A percentile compares a stretch with the other conserved stretches of the same genome.
These are phyloP conservation scores for Apodemus speciosus DNA, from an alignment of 2,113 vertebrate species.

Conservation along the genomic window DNA sequence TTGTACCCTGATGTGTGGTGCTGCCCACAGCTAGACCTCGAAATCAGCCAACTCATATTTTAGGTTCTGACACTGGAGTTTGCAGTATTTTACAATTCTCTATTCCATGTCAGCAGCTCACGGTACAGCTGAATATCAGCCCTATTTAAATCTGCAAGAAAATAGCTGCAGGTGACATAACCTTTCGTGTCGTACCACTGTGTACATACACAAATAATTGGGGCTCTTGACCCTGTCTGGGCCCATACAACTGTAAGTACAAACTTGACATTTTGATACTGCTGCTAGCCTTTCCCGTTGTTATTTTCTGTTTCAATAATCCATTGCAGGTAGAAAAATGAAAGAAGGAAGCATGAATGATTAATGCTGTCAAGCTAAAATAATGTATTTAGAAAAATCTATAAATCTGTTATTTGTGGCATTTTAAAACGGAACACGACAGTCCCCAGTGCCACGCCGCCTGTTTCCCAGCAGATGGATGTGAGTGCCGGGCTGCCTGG, in stretches of 20 bases:
- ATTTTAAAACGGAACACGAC: constrained; percentile 93
- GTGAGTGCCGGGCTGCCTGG: constrained; percentile 70
- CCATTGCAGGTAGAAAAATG: constrained; percentile 95
- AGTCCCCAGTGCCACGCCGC: constrained; percentile 83
- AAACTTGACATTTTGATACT: constrained; percentile 99
- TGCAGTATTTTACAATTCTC: constrained; percentile 86
- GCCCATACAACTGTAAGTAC: constrained; percentile 98
- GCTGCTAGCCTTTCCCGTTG: constrained; percentile 94
- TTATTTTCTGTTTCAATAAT: constrained; percentile 99
- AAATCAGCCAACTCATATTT: constrained; percentile 88
- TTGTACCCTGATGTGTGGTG: constrained; percentile 71
- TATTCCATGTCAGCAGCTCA: constrained; percentile 92
- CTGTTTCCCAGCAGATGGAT: constrained; percentile 86
- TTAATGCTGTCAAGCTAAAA: constrained; percentile 99
- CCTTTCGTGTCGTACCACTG: constrained; percentile 95
- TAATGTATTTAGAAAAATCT: constrained; percentile 97
- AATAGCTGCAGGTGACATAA: constrained; percentile 98
- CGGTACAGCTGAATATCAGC: constrained; percentile 88
- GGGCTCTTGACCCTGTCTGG: constrained; percentile 99
- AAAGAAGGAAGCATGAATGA: constrained; percentile 97
- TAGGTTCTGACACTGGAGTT: constrained; percentile 88
- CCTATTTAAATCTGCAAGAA: constrained; percentile 93
- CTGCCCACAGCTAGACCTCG: constrained; percentile 87
- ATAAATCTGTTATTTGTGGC: constrained; percentile 99
- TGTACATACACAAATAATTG: constrained; percentile 99